A percentile compares a stretch with the other conserved stretches of the same genome.
Evolutionary conservation across 2,113 vertebrate genomes (phyloP).

Genomic region (Actenoides hombroni): DNA sequence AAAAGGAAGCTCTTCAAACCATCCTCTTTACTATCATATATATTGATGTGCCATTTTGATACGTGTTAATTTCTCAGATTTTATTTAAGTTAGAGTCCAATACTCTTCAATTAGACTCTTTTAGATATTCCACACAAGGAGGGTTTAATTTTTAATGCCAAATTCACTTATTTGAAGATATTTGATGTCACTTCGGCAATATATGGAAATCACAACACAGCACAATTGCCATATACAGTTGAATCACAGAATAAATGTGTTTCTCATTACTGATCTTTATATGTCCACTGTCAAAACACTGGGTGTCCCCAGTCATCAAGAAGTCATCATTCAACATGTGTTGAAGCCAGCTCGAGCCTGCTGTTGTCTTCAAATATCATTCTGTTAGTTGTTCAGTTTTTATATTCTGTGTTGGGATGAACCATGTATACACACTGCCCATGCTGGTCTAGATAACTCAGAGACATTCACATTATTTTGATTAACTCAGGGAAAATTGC

Average conservation of each 20-base stretch:
- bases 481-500: not conserved
- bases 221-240: not conserved
- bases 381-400: not conserved
- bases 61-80: not conserved
- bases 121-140: not conserved
- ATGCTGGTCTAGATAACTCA: not conserved
- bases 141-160: not conserved
- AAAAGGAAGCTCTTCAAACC: not conserved
- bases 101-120: not conserved
- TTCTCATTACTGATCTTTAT: not conserved
- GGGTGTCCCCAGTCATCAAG: not conserved
- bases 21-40: not conserved
- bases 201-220: not conserved
- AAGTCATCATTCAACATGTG: not conserved
- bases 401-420: not conserved
- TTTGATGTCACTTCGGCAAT: not conserved
- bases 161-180: not conserved
- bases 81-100: not conserved
- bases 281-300: not conserved
- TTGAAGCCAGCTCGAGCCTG: not conserved
- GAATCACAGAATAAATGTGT: not conserved
- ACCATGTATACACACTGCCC: too few species aligned
- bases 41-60: not conserved
- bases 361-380: not conserved
- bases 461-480: not conserved